Percentiles rank a stretch among this genome's conserved stretches.
Conservation (phyloP, 1,140 invertebrate species). For the Leptinotarsa texana region DNA sequence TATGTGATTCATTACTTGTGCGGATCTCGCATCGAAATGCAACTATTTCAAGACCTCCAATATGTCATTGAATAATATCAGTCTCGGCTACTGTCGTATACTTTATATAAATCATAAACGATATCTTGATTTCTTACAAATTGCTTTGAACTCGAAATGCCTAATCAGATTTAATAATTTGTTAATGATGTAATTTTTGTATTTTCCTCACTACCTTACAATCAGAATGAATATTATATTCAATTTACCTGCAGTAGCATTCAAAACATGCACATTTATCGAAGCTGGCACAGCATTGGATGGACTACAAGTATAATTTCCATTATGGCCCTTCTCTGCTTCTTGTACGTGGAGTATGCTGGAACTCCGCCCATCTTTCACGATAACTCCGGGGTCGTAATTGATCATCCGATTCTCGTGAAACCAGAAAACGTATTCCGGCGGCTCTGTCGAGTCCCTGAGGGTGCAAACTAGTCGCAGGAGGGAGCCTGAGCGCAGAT, state of each 20-base stretch:
- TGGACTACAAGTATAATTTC: conserved; percentile 72
- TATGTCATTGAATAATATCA: no score
- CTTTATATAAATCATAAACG: no score
- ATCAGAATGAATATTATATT: no score
- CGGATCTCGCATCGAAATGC: no score
- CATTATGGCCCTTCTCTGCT: conserved; percentile 63
- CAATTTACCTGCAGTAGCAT: conserved; percentile 54
- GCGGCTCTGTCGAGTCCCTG: conserved; percentile 71
- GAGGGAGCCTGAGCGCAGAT: conserved; percentile 74
- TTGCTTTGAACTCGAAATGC: no score
- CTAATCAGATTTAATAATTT: no score
- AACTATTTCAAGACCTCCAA: no score
- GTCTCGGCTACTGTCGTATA: no score
- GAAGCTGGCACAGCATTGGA: conserved; percentile 70
- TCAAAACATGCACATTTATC: conserved; percentile 70
- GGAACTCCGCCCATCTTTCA: conserved; percentile 56
- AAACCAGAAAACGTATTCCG: conserved; percentile 82
- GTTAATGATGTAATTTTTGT: neutral
- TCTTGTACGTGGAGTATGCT: conserved; percentile 63
- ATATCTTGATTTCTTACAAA: no score
- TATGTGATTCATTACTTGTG: no score
- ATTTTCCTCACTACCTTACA: neutral
- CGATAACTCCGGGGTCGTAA: conserved; percentile 63
- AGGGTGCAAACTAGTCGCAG: conserved; percentile 73
- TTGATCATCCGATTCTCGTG: conserved; percentile 75